Conservation (phyloP, 2,797 vertebrate species). For the Dryobates pubescens region DNA sequence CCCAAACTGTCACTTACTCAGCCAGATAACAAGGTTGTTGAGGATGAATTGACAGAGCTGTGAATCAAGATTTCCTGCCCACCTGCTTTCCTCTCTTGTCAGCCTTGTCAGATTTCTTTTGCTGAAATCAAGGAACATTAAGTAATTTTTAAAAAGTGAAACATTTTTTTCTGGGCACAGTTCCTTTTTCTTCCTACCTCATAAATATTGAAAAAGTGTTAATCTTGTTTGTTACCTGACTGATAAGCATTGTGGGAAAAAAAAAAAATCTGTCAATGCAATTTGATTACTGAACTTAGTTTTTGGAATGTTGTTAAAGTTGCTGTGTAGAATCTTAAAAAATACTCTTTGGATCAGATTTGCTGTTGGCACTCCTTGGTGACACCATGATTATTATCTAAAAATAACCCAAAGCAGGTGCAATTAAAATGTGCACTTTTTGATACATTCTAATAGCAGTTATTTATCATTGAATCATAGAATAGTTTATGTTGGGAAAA, state of each 20-base stretch:
- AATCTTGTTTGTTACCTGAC: conserved; percentile 49
- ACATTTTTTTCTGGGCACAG: neutral
- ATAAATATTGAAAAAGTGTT: conserved; percentile 52
- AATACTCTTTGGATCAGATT: neutral
- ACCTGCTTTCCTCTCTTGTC: conserved; percentile 44
- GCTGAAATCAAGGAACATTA: conserved; percentile 26
- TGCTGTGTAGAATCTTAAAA: conserved; percentile 23
- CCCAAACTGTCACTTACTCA: conserved; percentile 30
- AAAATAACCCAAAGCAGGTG: neutral
- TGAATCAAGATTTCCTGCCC: conserved; percentile 59
- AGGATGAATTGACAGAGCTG: conserved; percentile 42
- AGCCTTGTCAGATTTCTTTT: conserved; percentile 44
- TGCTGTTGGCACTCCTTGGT: neutral
- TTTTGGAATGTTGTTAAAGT: neutral
- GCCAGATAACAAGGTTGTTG: conserved; percentile 33
- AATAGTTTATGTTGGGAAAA: neutral
- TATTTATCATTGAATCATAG: neutral
- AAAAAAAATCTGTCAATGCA: neutral
- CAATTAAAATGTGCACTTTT: neutral
- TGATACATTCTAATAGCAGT: neutral
- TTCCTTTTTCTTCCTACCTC: conserved; percentile 19
- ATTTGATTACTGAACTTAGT: conserved; percentile 27
- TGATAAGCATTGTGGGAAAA: conserved; percentile 34
- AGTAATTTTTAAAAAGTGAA: conserved; percentile 35
- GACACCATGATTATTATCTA: neutral